phyloP scores from a whole-genome alignment of 2,797 vertebrate genomes.

The Tarsius wallacei region DNA sequence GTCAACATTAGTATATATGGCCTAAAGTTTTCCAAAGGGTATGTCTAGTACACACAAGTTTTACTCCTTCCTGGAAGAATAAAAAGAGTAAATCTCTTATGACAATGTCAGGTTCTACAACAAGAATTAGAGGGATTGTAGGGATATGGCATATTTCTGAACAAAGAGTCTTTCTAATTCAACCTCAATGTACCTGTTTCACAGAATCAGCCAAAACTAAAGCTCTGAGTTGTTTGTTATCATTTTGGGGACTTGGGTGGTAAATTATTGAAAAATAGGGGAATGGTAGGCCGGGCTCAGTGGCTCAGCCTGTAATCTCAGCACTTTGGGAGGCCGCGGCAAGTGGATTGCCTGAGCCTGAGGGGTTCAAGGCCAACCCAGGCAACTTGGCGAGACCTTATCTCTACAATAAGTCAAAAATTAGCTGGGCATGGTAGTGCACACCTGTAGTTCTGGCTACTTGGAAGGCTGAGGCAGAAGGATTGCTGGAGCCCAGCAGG shows the following conservation, averaged over 20 bases:
- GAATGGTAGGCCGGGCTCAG: too few species aligned
- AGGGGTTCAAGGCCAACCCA: too few species aligned
- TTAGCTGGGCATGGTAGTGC: too few species aligned
- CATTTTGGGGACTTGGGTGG: neutral
- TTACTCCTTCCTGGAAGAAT: neutral
- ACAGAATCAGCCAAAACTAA: neutral
- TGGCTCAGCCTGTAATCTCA: too few species aligned
- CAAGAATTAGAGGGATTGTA: neutral
- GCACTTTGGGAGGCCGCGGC: too few species aligned
- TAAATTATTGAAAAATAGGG: neutral
- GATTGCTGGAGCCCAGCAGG: too few species aligned
- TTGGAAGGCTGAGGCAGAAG: too few species aligned
- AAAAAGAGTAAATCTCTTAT: neutral
- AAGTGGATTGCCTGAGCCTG: too few species aligned
- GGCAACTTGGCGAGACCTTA: too few species aligned
- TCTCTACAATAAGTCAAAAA: too few species aligned
- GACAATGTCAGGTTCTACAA: conserved; percentile 16
- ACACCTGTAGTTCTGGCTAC: too few species aligned
- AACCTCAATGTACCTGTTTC: neutral
- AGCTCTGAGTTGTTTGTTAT: neutral
- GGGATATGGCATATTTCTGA: neutral
- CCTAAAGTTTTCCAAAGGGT: neutral
- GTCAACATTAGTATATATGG: neutral
- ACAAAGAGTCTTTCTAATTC: neutral
- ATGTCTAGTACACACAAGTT: neutral